Evolutionary conservation across 2,113 vertebrate genomes (phyloP), one percentile per base, ranked within the genome.

Genomic region (Oreotragus oreotragus): DNA sequence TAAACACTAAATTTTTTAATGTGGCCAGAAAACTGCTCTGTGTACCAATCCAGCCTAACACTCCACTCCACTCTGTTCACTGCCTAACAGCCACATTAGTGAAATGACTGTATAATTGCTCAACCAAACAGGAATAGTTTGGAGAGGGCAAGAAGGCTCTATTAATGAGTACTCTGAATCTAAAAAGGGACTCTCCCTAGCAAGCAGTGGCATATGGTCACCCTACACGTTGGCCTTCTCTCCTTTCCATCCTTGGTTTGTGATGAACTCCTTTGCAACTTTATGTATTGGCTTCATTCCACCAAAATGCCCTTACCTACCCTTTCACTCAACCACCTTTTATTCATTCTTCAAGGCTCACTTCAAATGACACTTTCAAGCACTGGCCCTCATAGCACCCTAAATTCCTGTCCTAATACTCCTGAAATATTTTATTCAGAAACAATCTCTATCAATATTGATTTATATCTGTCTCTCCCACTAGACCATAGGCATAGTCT

Each of bases 391-490:
- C 7, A 1, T 0, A 14, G 49, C 6, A 51, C 21, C 43, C 36
- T 43, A 6, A 7, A 21, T 33, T 47, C 33, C 51, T 64, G 60
- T 85, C 53, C 39, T 53, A 57, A 57, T 23, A 30, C 27, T 30
- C 9, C 16, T 19, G 13, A 11, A 51, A 45, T 4, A 3, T 88
- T 83, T 62, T 62, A 43, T 39, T 47, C 66, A 80, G 25, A 4
- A 30, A 17, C 12, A 55, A 30, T 36, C 36, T 60, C 81, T 53
- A 76, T 47, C 53, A 19, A 76, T 60, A 21, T 13, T 51, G 58
- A 57, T 49, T 21, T 12, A 15, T 7, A 4, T 51, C 45, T 49
- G 0, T 79, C 49, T 62, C 30, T 80, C 33, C 30, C 76, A 12
- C 13, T 17, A 27, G 23, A 60, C 28, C 21, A 2, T 33, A 14